phyloP scores from a whole-genome alignment of 2,888 invertebrate species.

The Cephus pygmeus region DNA sequence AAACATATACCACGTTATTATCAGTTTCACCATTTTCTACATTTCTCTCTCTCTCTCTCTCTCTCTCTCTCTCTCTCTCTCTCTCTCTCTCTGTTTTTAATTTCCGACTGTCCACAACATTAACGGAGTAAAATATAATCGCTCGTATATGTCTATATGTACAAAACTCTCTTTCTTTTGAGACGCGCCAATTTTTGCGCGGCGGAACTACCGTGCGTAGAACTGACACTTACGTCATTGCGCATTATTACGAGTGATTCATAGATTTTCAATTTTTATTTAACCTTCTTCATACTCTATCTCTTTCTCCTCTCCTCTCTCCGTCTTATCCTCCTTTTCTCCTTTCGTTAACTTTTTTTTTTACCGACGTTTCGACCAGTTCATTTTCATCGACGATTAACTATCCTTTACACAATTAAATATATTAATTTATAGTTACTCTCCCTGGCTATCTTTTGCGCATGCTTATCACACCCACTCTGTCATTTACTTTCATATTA shows the following conservation, averaged over 20 bases:
- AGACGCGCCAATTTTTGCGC: neutral
- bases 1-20: neutral
- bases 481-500: constrained; percentile 20
- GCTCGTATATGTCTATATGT: constrained; percentile 9
- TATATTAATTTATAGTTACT: constrained; percentile 27
- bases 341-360: constrained; percentile 5
- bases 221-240: constrained; percentile 19
- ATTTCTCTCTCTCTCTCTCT: neutral
- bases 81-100: neutral
- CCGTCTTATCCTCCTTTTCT: neutral
- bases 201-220: no score
- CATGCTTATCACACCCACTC: constrained; percentile 22
- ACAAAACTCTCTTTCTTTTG: constrained; percentile 9
- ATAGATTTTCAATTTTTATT: neutral
- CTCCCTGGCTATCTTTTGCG: constrained; percentile 11
- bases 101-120: constrained; percentile 21
- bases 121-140: constrained; percentile 24
- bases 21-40: neutral
- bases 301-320: neutral
- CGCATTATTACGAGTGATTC: constrained; percentile 1
- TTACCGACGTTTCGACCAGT: neutral
- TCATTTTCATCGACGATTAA: constrained; percentile 27
- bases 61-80: neutral
- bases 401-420: constrained; percentile 40
- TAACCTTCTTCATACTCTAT: neutral